Base-by-base conservation (phyloP, 2,113 vertebrate genomes). In the Malurus cyaneus region DNA sequence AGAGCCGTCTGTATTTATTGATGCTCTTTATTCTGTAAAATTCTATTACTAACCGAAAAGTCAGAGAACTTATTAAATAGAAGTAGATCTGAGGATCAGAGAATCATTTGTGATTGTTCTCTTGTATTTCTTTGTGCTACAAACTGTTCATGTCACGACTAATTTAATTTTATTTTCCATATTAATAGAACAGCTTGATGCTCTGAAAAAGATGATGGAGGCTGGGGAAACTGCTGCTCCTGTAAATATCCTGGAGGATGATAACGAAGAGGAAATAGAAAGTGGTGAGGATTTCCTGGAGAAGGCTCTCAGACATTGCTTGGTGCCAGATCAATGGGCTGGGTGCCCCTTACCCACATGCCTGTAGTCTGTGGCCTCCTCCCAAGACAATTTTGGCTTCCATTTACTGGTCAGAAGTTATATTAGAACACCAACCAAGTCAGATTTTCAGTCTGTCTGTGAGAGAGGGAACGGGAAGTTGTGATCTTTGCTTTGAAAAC, bases 131-230 rank as follows among this genome's bases (percentile, higher is more conserved):
- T 60, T 69, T 49, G 41, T 89, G 24, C 57, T 89, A 29, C 39
- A 34, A 32, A 41, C 50, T 46, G 32, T 41, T 94, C 4, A 2
- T 62, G 52, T 56, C 49, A 14, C 5, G 8, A 47, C 29, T 93
- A 82, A 92, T 60, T 69, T 42, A 5, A 78, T 56, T 92, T 85
- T 91, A 26, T 97, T 82, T 92, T 80, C 97, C 80, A 69, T 77
- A 69, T 60, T 84, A 91, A 98, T 97, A 99, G 99, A 99, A 91
- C 99, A 99, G 96, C 98, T 99, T 8, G 99, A 99, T 94, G 98
- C 99, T 56, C 98, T 99, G 95, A 99, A 99, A 97, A 99, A 98
- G 89, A 98, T 99, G 98, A 99, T 99, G 99, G 99, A 99, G 92
- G 98, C 99, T 42, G 99, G 99, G 57, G 99, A 99, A 96, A 98